Percentiles rank a stretch among this genome's conserved stretches.
These are phyloP conservation scores for Hirtodrosophila cameraria DNA, from an alignment of 2,888 invertebrate species.

Conservation along the genomic window DNA sequence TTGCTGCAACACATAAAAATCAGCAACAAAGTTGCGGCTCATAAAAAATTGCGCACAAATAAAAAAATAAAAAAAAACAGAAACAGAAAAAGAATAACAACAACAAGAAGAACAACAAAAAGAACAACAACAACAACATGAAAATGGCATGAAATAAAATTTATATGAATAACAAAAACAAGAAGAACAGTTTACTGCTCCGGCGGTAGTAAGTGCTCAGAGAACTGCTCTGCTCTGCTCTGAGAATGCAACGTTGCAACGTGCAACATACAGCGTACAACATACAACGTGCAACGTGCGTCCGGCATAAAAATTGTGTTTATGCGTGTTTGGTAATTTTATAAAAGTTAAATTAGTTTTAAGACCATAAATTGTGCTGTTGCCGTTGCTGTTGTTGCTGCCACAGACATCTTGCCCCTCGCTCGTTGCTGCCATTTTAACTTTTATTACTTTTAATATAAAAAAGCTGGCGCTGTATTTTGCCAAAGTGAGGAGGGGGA, in stretches of 20 bases:
- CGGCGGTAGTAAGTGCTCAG: constrained; percentile 17
- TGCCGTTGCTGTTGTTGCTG: constrained; percentile 20
- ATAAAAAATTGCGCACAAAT: constrained; percentile 72
- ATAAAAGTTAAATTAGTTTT: constrained; percentile 80
- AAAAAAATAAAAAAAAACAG: constrained; percentile 29
- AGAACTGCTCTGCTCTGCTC: constrained; percentile 3
- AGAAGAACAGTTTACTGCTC: constrained; percentile 72
- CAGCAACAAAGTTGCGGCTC: constrained; percentile 77
- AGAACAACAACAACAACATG: constrained; percentile 27
- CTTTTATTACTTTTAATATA: constrained; percentile 79
- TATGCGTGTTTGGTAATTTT: constrained; percentile 80
- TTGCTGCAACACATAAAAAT: constrained; percentile 75
- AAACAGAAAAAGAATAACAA: too few relatives aligned
- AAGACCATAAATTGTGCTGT: constrained; percentile 76
- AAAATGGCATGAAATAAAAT: constrained; percentile 76
- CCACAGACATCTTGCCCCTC: neutral
- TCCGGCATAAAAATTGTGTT: constrained; percentile 80
- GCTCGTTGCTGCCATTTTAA: constrained; percentile 68
- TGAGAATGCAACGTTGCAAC: constrained; percentile 58
- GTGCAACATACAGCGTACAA: constrained; percentile 19
- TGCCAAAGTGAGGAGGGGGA: constrained; percentile 16
- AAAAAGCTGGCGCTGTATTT: constrained; percentile 64
- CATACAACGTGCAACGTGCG: constrained; percentile 62
- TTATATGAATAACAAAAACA: constrained; percentile 76
- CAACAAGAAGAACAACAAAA: neutral